Percentiles rank a stretch among this genome's conserved stretches.
Evolutionary conservation across 2,113 vertebrate species (phyloP).

Genomic region (Muscicapa adusta): DNA sequence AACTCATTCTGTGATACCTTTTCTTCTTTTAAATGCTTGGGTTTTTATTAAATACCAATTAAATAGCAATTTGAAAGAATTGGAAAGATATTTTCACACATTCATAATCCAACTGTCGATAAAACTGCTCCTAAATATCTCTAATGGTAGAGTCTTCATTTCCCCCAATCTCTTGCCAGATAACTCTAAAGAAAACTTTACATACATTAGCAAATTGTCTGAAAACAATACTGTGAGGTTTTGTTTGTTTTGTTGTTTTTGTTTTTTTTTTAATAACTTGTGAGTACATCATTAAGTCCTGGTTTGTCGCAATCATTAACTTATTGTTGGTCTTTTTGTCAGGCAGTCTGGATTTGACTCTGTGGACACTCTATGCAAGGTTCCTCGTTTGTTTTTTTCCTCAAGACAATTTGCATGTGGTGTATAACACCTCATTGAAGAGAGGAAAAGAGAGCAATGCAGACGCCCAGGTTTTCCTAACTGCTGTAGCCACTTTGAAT

Average conservation of each 20-base stretch:
- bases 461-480: neutral
- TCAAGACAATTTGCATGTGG: neutral
- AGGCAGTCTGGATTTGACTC: neutral
- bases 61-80: neutral
- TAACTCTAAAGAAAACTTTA: neutral
- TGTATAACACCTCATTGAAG: neutral
- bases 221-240: neutral
- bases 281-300: neutral
- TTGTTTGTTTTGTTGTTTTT: neutral
- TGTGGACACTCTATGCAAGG: neutral
- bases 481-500: neutral
- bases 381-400: neutral
- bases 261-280: neutral
- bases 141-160: neutral
- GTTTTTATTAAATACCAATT: neutral
- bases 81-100: neutral
- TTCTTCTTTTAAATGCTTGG: neutral
- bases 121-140: neutral
- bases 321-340: neutral
- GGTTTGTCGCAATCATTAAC: neutral
- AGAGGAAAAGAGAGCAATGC: neutral
- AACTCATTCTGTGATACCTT: neutral
- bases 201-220: neutral
- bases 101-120: neutral
- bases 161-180: neutral